Evolutionary conservation across 2,113 vertebrate species (phyloP).

Genomic region (Forbesichthys agassizii): DNA sequence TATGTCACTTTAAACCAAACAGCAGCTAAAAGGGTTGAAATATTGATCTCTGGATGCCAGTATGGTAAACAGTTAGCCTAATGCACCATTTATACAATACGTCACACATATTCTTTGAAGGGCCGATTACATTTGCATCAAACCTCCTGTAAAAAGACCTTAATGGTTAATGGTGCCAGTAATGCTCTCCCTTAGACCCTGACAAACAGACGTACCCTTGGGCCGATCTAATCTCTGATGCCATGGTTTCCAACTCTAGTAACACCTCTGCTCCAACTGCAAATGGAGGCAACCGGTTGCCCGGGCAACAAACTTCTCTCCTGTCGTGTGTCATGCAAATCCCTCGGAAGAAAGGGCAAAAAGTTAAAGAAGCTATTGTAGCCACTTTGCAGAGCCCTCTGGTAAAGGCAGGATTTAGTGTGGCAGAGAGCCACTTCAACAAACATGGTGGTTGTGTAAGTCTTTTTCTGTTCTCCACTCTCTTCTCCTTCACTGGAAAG

Average conservation of each 20-base stretch:
- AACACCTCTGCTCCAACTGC: slow-evolving; percentile 73
- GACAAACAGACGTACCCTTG: slow-evolving; percentile 58
- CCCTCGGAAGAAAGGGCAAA: slow-evolving; percentile 59
- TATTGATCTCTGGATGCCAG: slow-evolving; percentile 7
- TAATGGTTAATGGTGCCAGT: slow-evolving; percentile 30
- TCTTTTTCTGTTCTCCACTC: slow-evolving; percentile 28
- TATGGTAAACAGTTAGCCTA: slow-evolving; percentile 30
- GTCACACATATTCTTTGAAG: slow-evolving; percentile 26
- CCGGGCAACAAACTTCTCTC: slow-evolving; percentile 72
- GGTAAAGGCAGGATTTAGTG: slow-evolving; percentile 52
- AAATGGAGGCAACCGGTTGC: slow-evolving; percentile 76
- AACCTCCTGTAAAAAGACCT: slow-evolving; percentile 7
- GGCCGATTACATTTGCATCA: slow-evolving; percentile 38
- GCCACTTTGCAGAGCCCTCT: slow-evolving; percentile 59
- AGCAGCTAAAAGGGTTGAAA: neutral
- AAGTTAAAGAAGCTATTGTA: slow-evolving; percentile 70
- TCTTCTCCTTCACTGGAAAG: slow-evolving; percentile 40
- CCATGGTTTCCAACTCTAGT: slow-evolving; percentile 62
- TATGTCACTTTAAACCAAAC: neutral
- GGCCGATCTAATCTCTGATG: slow-evolving; percentile 62
- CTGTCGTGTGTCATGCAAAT: slow-evolving; percentile 74
- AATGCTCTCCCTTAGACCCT: slow-evolving; percentile 50
- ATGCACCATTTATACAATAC: slow-evolving; percentile 5
- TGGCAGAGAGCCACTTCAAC: slow-evolving; percentile 44
- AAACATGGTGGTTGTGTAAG: slow-evolving; percentile 44